These are phyloP conservation scores for Saccostrea cuccullata DNA, from an alignment of 1,140 invertebrate genomes.

Conservation along the genomic window DNA sequence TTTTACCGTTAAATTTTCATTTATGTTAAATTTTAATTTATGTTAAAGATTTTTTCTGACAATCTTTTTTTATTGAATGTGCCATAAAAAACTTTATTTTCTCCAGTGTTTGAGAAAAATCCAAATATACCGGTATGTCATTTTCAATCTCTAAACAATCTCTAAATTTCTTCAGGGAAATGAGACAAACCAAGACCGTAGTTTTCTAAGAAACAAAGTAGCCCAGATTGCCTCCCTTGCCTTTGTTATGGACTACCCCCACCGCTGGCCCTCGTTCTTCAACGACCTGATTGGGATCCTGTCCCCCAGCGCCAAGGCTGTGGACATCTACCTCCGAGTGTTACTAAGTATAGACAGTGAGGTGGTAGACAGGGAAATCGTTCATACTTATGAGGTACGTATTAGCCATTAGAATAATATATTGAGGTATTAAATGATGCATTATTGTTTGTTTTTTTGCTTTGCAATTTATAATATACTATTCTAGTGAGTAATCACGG, in stretches of 20 bases:
- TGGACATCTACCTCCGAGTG: conserved; percentile 81
- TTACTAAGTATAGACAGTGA: conserved; percentile 81
- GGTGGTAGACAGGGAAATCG: conserved; percentile 81
- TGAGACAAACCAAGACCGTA: conserved; percentile 66
- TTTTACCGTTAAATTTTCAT: background rate
- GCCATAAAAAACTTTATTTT: no score
- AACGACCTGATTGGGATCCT: conserved; percentile 79
- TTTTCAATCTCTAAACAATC: background rate
- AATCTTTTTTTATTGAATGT: no score
- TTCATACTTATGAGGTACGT: conserved; percentile 76
- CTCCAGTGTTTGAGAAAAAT: no score
- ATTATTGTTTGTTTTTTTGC: no score
- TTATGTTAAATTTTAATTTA: background rate
- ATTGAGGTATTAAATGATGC: no score
- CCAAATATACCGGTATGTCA: no score
- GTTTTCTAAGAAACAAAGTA: conserved; percentile 80
- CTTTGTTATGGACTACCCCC: conserved; percentile 81
- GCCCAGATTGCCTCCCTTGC: conserved; percentile 81
- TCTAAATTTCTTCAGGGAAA: conserved; percentile 56
- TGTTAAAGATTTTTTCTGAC: background rate
- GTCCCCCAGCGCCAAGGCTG: conserved; percentile 74
- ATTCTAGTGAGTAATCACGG: no score
- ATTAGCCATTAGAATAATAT: background rate
- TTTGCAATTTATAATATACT: no score
- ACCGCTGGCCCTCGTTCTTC: conserved; percentile 81